Evolutionary conservation across 2,797 vertebrate species (phyloP).

Genomic region (Varecia variegata): DNA sequence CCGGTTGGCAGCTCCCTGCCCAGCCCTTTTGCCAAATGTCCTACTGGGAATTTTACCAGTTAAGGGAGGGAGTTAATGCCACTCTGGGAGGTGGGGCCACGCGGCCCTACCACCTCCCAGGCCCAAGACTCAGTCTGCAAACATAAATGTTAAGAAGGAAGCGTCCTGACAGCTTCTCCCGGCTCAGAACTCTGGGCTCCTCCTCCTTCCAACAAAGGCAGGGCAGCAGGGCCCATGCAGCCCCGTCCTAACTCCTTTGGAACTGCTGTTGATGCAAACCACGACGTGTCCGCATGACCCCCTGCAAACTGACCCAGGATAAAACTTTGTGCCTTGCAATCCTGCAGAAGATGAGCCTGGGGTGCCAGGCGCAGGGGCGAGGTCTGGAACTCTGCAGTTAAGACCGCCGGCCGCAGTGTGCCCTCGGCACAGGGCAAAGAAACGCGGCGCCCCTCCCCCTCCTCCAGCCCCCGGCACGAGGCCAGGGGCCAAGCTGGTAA

Average conservation of each 20-base stretch:
- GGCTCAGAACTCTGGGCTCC: background rate
- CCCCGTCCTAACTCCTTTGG: background rate
- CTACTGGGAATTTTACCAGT: slow-evolving; percentile 71
- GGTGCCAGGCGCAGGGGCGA: background rate
- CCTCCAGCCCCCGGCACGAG: background rate
- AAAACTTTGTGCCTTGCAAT: slow-evolving; percentile 53
- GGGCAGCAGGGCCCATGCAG: background rate
- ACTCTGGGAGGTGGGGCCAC: slow-evolving; percentile 2
- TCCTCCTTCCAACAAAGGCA: background rate
- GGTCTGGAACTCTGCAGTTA: slow-evolving; percentile 17
- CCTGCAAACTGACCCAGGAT: background rate
- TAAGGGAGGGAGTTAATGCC: background rate
- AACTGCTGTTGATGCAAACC: background rate
- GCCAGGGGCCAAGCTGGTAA: slow-evolving; percentile 38
- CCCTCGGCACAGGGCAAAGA: background rate
- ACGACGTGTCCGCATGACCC: background rate
- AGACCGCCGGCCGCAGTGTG: background rate
- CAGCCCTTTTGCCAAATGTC: slow-evolving; percentile 63
- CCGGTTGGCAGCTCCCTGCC: background rate
- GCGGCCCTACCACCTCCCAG: background rate
- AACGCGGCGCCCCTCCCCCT: background rate
- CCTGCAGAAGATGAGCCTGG: background rate
- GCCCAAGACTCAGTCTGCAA: slow-evolving; percentile 10
- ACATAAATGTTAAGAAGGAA: background rate
- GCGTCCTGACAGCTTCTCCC: background rate